Evolutionary conservation across 2,113 vertebrate genomes (phyloP).

Genomic region (Alexandromys fortis): DNA sequence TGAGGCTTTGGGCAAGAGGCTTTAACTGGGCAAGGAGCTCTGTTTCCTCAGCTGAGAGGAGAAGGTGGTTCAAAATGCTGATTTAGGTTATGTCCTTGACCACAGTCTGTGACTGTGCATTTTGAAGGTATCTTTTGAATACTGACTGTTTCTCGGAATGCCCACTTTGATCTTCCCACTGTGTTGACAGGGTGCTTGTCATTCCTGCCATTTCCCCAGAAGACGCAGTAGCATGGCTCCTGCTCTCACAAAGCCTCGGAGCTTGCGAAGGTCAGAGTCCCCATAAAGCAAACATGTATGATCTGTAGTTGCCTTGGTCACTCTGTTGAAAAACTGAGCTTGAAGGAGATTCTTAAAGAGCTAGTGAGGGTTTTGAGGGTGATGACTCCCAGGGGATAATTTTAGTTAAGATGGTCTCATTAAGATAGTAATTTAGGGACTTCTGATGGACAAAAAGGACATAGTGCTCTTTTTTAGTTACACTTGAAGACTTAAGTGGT

Average conservation of each 20-base stretch:
- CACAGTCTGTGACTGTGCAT: neutral
- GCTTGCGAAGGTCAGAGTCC: constrained; percentile 2
- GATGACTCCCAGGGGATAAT: neutral
- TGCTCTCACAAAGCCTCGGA: neutral
- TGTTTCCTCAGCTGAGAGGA: constrained; percentile 29
- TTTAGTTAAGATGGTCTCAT: constrained; percentile 41
- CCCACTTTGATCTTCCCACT: neutral
- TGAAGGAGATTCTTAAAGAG: constrained; percentile 19
- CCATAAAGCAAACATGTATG: neutral
- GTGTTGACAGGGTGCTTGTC: neutral
- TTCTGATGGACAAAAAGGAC: constrained; percentile 66
- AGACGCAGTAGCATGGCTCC: neutral
- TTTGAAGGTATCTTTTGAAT: neutral
- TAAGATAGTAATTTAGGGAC: constrained; percentile 48
- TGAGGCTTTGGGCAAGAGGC: neutral
- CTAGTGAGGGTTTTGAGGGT: constrained; percentile 29
- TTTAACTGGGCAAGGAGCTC: neutral
- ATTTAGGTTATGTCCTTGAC: neutral
- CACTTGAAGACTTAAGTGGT: constrained; percentile 29
- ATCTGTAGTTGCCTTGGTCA: neutral
- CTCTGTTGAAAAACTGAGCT: neutral
- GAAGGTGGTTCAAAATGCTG: neutral
- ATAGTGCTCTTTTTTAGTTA: constrained; percentile 40
- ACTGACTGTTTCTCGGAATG: neutral
- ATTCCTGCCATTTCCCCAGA: neutral